These are phyloP conservation scores for Scolanthus callimorphus DNA, from an alignment of 92 coral and sea anemone species.

Conservation along the genomic window DNA sequence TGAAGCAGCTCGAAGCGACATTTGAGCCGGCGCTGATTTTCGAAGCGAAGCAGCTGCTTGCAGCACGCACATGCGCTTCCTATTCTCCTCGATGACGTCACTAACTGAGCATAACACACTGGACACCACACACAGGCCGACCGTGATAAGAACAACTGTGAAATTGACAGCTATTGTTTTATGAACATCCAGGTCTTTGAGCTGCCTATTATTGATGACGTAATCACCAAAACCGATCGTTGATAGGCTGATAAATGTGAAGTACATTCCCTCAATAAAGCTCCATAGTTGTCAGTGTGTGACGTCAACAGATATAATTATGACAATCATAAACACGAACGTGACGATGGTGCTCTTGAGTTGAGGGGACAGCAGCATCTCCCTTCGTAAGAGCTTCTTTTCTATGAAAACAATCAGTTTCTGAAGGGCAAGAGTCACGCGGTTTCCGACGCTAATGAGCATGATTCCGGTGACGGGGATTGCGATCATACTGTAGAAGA, in stretches of 20 bases:
- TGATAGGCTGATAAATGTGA: constrained; percentile 86
- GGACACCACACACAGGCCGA: constrained; percentile 91
- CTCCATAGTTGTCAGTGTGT: constrained; percentile 92
- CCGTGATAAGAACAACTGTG: constrained; percentile 69
- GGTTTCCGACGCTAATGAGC: constrained; percentile 88
- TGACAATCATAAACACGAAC: constrained; percentile 74
- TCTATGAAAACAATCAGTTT: constrained; percentile 62
- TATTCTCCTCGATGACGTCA: constrained; percentile 82
- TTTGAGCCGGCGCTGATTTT: not conserved
- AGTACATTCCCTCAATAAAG: constrained; percentile 83
- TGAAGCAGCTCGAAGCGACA: not conserved
- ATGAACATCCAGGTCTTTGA: constrained; percentile 44
- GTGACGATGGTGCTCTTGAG: constrained; percentile 75
- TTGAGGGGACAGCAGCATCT: constrained; percentile 51
- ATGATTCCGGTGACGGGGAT: constrained; percentile 90
- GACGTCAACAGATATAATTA: constrained; percentile 79
- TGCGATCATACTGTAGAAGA: constrained; percentile 80
- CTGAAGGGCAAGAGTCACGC: constrained; percentile 75
- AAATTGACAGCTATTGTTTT: constrained; percentile 72
- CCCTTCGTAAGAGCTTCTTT: constrained; percentile 60
- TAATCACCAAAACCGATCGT: constrained; percentile 97
- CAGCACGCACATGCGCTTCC: constrained; percentile 43
- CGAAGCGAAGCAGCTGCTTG: not conserved
- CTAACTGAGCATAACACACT: constrained; percentile 93
- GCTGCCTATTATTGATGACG: constrained; percentile 83